phyloP scores from a whole-genome alignment of 2,113 vertebrate genomes.

The Solenodon paradoxus region DNA sequence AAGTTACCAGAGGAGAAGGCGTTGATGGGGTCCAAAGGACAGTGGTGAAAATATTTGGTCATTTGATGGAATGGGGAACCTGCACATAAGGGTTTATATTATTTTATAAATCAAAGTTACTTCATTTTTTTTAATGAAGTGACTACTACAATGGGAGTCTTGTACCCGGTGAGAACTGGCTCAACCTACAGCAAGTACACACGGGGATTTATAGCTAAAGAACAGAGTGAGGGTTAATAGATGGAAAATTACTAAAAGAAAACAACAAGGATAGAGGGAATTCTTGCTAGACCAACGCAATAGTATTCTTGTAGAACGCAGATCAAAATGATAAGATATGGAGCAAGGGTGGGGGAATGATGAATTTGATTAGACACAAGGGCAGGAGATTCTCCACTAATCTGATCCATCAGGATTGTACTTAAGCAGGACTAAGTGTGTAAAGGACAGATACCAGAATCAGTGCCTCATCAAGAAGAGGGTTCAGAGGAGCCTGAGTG shows the following conservation, averaged over 20 bases:
- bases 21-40: too few species aligned
- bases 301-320: background rate
- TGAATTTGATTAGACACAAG: background rate
- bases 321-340: background rate
- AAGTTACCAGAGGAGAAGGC: too few species aligned
- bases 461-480: background rate
- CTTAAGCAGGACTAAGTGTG: background rate
- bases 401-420: background rate
- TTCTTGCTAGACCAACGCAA: background rate
- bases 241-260: background rate
- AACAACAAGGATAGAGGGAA: background rate
- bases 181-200: background rate
- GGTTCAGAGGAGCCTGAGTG: background rate
- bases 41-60: too few species aligned
- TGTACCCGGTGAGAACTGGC: background rate
- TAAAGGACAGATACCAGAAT: background rate
- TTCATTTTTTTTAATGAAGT: too few species aligned
- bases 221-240: background rate
- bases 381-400: background rate
- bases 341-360: fast-evolving
- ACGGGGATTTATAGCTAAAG: background rate
- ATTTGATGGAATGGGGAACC: too few species aligned
- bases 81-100: too few species aligned
- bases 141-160: background rate
- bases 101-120: too few species aligned